Conservation (phyloP, 2,113 vertebrate species). For the Corvus hawaiiensis region DNA sequence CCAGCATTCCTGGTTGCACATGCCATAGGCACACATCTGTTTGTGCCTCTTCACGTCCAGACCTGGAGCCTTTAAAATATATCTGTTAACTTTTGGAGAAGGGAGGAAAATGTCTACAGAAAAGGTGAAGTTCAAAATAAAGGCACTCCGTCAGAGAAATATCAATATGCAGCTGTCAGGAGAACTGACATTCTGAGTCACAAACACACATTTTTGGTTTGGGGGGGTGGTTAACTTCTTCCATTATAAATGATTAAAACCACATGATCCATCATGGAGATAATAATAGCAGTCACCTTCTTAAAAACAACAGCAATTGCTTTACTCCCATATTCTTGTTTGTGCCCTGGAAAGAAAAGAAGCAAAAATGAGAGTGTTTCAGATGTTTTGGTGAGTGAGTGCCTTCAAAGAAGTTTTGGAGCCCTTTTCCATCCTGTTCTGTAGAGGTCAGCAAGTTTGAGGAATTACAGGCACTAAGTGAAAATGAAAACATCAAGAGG, state of each 20-base stretch:
- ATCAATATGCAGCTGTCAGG: slow-evolving; percentile 28
- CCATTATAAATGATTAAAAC: slow-evolving; percentile 2
- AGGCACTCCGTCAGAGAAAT: background rate
- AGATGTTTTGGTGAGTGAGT: slow-evolving; percentile 2
- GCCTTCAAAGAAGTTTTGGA: slow-evolving; percentile 57
- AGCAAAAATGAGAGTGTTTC: background rate
- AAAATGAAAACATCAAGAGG: slow-evolving; percentile 70
- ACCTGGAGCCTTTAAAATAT: background rate
- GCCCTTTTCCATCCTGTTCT: slow-evolving; percentile 45
- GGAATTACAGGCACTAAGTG: slow-evolving; percentile 65
- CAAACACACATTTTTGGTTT: background rate
- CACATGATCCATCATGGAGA: background rate
- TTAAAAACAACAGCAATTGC: background rate
- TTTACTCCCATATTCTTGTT: background rate
- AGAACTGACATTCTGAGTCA: background rate
- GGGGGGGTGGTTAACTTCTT: background rate
- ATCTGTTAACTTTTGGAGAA: background rate
- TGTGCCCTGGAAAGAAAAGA: background rate
- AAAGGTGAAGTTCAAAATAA: background rate
- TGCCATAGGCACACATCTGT: background rate
- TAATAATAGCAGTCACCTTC: background rate
- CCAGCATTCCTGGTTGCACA: background rate
- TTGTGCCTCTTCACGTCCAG: background rate
- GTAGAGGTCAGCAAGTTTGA: slow-evolving; percentile 71
- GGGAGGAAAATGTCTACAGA: background rate